Base-by-base conservation (phyloP, 2,888 invertebrate species). In the Cosmia trapezina region DNA sequence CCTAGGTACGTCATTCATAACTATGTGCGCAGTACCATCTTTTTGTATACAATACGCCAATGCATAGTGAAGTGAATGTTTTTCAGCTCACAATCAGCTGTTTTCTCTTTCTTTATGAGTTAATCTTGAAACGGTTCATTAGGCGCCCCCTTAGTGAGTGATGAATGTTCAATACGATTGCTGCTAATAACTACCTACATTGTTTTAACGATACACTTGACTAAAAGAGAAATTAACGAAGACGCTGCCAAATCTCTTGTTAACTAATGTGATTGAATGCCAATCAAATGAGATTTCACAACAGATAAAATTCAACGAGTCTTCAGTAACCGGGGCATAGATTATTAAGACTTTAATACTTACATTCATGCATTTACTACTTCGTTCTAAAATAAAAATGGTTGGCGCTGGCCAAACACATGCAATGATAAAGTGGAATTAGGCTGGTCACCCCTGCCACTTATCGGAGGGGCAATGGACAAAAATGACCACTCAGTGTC, bases 61-160 rank as follows among this genome's bases (percentile, higher is more conserved):
- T 76, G 1, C 8, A 17, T 12, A 17, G 19, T 33, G n/a, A 45
- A 43, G 5, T 43, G 8, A 17, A n/a, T 78, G 33, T 60, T 54
- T 59, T 77, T 49, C 33, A 54, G 12, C 22, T 33, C 43, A 56
- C 28, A 68, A 69, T 53, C 69, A 47, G 77, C 12, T 49, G 28
- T 68, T 78, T 70, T 70, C 43, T 69, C 28, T 56, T 33, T 37
- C 1, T 75, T 33, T 51, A 45, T 0, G 19, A 49, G n/a, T 45
- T 49, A 19, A 76, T 66, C 37, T 67, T 12, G n/a, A 47, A 66
- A 51, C 45, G 68, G 77, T 53, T 67, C 59, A 67, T 22, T 59
- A 19, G n/a, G 5, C 7, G n/a, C 28, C 41, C 14, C 22, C 14
- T 45, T 72, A 9, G 17, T 28, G 17, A 47, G 12, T 28, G 22